Percentiles rank a stretch among this genome's conserved stretches.
Conservation (phyloP, 2,113 vertebrate species). For the Penelope pileata region DNA sequence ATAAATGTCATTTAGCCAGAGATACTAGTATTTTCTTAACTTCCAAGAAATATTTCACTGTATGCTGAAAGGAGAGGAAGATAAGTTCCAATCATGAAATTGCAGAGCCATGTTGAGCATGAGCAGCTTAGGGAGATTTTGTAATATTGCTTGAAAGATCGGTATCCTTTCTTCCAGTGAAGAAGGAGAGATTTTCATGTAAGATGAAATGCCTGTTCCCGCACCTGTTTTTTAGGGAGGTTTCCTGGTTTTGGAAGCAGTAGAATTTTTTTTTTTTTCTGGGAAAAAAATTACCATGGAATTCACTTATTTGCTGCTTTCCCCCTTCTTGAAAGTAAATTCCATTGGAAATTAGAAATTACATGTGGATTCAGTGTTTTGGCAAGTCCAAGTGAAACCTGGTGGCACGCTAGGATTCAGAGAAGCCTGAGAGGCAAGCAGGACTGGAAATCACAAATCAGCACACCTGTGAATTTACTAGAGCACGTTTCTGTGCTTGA, state of each 20-base stretch:
- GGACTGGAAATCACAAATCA: neutral
- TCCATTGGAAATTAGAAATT: slow-evolving; percentile 14
- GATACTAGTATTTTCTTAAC: neutral
- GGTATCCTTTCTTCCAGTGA: neutral
- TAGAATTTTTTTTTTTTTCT: too few relatives aligned
- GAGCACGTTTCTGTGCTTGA: neutral
- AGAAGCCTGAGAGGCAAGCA: neutral
- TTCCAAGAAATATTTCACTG: slow-evolving; percentile 42
- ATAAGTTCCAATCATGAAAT: neutral
- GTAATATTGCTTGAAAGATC: neutral
- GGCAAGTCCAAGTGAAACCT: neutral
- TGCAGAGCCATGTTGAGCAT: neutral
- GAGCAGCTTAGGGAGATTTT: neutral
- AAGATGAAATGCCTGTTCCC: neutral
- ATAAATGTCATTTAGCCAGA: neutral
- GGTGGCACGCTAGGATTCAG: neutral
- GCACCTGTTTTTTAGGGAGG: neutral
- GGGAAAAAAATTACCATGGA: neutral
- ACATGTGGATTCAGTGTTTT: neutral
- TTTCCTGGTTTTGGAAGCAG: slow-evolving; percentile 8
- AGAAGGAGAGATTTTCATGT: neutral
- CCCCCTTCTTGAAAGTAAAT: slow-evolving; percentile 16
- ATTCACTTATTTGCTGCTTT: slow-evolving; percentile 16
- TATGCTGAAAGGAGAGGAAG: neutral
- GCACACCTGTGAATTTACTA: slow-evolving; percentile 2